phyloP scores from a whole-genome alignment of 2,888 invertebrate genomes.

The Chalcosyrphus nemorum region DNA sequence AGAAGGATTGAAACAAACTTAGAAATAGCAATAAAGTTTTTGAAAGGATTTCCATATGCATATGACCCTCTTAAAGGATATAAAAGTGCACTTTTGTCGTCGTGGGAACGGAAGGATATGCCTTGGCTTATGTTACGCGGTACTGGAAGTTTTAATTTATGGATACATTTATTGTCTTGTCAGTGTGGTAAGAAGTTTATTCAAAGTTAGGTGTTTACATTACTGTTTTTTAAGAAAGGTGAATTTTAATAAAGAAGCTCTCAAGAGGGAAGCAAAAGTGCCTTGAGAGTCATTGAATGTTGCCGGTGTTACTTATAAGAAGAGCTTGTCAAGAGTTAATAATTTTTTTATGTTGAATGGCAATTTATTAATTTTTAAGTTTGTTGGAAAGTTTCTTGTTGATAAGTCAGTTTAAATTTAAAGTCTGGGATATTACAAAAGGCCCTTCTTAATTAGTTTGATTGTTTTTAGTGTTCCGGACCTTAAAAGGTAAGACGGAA shows the following conservation, averaged over 20 bases:
- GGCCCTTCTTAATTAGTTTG: too few relatives aligned
- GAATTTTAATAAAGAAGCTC: background rate
- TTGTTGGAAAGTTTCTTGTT: background rate
- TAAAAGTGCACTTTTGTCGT: conserved; percentile 58
- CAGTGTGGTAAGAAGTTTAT: conserved; percentile 14
- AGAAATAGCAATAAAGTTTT: conserved; percentile 40
- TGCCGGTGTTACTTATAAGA: background rate
- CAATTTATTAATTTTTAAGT: background rate
- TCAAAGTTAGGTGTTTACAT: conserved; percentile 40
- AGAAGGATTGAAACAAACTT: conserved; percentile 33
- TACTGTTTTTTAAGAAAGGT: background rate
- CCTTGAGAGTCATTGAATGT: background rate
- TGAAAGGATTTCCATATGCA: conserved; percentile 62
- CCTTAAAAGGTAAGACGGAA: too few relatives aligned
- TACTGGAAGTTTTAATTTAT: conserved; percentile 44
- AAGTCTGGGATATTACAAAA: too few relatives aligned
- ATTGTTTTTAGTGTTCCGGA: too few relatives aligned
- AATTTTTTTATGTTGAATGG: too few relatives aligned
- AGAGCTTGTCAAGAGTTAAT: background rate
- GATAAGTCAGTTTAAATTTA: too few relatives aligned
- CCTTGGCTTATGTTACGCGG: conserved; percentile 50
- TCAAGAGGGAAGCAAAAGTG: background rate
- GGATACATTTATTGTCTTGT: conserved; percentile 16
- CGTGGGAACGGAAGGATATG: conserved; percentile 58
- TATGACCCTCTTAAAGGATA: conserved; percentile 55